Percentiles rank a stretch among this genome's conserved stretches.
Conservation (phyloP, 2,888 invertebrate genomes). For the Erpobdella octoculata region DNA sequence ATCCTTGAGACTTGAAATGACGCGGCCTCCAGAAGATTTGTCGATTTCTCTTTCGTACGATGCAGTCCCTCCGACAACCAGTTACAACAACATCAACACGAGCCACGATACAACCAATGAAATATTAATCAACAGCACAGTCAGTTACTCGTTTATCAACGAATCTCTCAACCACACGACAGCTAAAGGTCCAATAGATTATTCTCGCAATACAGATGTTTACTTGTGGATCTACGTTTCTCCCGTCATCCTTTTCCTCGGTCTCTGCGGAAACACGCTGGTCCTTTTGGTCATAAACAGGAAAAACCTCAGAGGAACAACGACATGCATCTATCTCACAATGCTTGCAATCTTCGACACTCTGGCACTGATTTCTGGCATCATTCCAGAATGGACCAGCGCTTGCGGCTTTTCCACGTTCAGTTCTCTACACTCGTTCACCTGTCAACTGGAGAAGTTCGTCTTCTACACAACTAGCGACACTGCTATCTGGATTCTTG, state of each 20-base stretch:
- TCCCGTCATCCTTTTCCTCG: conserved; percentile 37
- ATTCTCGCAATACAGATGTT: conserved; percentile 14
- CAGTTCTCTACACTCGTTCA: conserved; percentile 30
- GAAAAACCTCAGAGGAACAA: conserved; percentile 35
- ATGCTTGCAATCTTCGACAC: conserved; percentile 37
- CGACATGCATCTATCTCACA: conserved; percentile 37
- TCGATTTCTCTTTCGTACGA: too few species aligned
- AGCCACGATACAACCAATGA: too few species aligned
- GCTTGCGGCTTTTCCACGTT: conserved; percentile 21
- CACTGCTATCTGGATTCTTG: conserved; percentile 45
- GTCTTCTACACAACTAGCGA: conserved; percentile 44
- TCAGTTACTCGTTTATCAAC: too few species aligned
- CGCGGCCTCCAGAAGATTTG: too few species aligned
- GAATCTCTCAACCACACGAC: too few species aligned
- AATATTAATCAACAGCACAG: too few species aligned
- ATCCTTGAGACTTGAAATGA: too few species aligned
- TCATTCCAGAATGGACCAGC: conserved; percentile 35
- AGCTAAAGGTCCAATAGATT: too few species aligned
- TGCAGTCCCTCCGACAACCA: too few species aligned
- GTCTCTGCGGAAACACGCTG: conserved; percentile 37
- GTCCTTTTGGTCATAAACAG: conserved; percentile 37
- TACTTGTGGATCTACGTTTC: conserved; percentile 37
- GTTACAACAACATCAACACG: too few species aligned
- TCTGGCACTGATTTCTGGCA: conserved; percentile 36
- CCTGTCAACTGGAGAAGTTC: conserved; percentile 45